Evolutionary conservation across 2,797 vertebrate species (phyloP).

Genomic region (Rhabdomys pumilio): DNA sequence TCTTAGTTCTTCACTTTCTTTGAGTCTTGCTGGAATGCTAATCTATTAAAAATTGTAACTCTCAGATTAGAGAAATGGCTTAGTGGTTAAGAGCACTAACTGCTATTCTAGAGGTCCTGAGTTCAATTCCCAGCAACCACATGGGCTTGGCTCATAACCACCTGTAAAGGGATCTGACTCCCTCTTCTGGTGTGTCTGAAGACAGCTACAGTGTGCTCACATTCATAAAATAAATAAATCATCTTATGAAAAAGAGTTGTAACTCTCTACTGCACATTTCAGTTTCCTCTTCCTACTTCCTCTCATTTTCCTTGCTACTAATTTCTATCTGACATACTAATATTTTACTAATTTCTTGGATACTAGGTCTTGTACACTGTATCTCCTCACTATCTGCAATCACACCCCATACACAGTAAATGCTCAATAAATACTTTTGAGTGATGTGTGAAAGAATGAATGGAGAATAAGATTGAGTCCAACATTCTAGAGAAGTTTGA

Average conservation of each 20-base stretch:
- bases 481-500: constrained; percentile 14
- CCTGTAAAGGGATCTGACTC: no score
- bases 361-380: neutral
- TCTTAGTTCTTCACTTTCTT: constrained; percentile 20
- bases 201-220: no score
- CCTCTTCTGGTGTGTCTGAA: no score
- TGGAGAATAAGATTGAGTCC: constrained; percentile 31
- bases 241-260: neutral
- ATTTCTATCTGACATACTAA: neutral
- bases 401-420: neutral
- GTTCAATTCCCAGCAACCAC: no score
- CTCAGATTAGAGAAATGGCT: neutral
- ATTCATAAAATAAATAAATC: no score
- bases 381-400: neutral
- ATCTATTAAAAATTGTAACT: constrained; percentile 31
- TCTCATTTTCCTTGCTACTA: constrained; percentile 8
- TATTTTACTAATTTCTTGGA: constrained; percentile 53
- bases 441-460: neutral
- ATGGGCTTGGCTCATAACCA: no score
- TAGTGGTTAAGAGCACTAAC: no score
- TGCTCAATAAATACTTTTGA: constrained; percentile 21
- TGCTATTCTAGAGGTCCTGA: no score
- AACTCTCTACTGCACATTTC: constrained; percentile 1
- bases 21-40: neutral
- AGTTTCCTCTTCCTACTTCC: neutral